Evolutionary conservation across 2,797 vertebrate genomes (phyloP).

Genomic region (Potorous gilbertii): DNA sequence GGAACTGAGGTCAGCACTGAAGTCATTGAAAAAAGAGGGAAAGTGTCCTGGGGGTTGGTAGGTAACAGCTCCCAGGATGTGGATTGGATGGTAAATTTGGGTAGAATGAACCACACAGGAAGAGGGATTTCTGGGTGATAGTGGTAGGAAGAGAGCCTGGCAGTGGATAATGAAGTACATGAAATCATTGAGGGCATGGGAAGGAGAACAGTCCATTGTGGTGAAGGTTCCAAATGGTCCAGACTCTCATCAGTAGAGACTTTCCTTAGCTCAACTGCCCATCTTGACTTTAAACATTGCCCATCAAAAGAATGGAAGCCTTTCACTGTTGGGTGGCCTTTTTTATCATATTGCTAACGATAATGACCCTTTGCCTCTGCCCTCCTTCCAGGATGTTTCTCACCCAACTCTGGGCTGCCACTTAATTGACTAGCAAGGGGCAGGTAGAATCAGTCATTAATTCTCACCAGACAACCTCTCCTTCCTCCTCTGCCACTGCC

Average conservation of each 20-base stretch:
- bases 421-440: not conserved
- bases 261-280: not conserved
- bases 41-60: not conserved
- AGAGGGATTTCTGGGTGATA: not conserved
- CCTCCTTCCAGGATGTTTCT: not conserved
- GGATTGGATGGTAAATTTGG: not conserved
- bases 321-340: not conserved
- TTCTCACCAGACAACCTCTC: not conserved
- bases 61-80: not conserved
- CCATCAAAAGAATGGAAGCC: accelerated
- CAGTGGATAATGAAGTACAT: not conserved
- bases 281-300: not conserved
- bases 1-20: not conserved
- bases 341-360: not conserved
- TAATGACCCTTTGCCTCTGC: not conserved
- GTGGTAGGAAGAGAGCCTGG: not conserved
- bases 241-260: not conserved
- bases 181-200: not conserved
- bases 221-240: no score
- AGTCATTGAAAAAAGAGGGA: not conserved
- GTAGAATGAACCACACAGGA: not conserved
- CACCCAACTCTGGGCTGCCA: not conserved
- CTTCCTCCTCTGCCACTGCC: not conserved
- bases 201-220: not conserved
- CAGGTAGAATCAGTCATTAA: not conserved